These are phyloP conservation scores for Dromaius novaehollandiae DNA, from an alignment of 2,113 vertebrate genomes.

Conservation along the genomic window DNA sequence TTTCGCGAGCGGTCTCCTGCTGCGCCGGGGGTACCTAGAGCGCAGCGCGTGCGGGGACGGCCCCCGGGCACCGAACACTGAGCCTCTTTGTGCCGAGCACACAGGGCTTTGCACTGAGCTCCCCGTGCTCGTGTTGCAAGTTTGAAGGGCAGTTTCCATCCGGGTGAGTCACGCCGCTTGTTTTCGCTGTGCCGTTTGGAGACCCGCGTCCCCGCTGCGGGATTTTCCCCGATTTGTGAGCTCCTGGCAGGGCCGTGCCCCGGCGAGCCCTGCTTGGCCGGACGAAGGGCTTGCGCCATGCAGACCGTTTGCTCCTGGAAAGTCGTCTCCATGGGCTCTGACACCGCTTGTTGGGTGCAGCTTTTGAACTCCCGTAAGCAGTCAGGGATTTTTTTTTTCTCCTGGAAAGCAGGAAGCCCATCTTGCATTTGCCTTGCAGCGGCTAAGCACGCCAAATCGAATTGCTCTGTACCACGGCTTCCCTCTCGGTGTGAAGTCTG, in stretches of 20 bases:
- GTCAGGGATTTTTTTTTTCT: neutral
- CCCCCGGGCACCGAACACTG: neutral
- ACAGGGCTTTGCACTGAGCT: neutral
- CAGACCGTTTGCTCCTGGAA: neutral
- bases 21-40: neutral
- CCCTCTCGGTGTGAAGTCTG: neutral
- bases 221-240: conserved; percentile 3
- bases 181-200: neutral
- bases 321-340: neutral
- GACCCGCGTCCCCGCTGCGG: rapidly evolving
- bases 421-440: neutral
- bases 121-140: neutral
- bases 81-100: neutral
- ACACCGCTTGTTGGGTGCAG: neutral
- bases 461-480: neutral
- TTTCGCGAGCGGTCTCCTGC: rapidly evolving
- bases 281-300: too few species aligned
- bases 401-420: neutral
- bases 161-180: neutral
- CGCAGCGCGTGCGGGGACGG: neutral
- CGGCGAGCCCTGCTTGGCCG: too few species aligned
- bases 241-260: neutral
- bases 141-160: neutral
- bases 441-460: neutral
- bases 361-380: neutral